Percentiles rank a stretch among this genome's conserved stretches.
These are phyloP conservation scores for Drosophila paracracens DNA, from an alignment of 2,888 invertebrate species.

Conservation along the genomic window DNA sequence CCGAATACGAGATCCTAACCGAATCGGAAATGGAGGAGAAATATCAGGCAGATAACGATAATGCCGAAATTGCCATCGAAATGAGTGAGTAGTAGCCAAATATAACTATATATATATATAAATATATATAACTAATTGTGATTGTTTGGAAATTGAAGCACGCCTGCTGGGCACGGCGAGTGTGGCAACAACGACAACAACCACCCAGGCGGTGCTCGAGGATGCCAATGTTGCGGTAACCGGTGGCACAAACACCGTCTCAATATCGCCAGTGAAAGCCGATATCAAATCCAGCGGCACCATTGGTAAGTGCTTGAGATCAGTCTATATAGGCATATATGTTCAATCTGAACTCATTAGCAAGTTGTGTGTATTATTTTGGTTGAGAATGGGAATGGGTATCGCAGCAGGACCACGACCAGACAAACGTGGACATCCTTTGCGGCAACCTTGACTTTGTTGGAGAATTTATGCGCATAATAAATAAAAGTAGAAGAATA, in stretches of 20 bases:
- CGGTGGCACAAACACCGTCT: conserved; percentile 52
- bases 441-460: not conserved
- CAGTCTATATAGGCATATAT: not conserved
- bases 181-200: conserved; percentile 53
- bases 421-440: not conserved
- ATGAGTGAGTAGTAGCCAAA: conserved; percentile 75
- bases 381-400: not conserved
- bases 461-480: no score
- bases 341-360: not conserved
- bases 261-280: conserved; percentile 73
- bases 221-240: conserved; percentile 52
- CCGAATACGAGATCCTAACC: conserved; percentile 84
- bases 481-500: no score
- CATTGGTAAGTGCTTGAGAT: conserved; percentile 65
- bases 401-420: not conserved
- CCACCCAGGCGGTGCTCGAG: conserved; percentile 73
- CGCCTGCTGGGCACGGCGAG: conserved; percentile 77
- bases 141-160: conserved; percentile 58
- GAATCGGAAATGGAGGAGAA: conserved; percentile 85
- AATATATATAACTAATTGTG: not conserved
- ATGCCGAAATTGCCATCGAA: conserved; percentile 83
- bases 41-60: conserved; percentile 81
- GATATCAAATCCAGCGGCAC: conserved; percentile 76
- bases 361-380: not conserved
- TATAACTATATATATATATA: not conserved